Percentiles rank a stretch among this genome's conserved stretches.
Evolutionary conservation across 2,888 invertebrate genomes (phyloP).

Genomic region (Anoplius nigerrimus): DNA sequence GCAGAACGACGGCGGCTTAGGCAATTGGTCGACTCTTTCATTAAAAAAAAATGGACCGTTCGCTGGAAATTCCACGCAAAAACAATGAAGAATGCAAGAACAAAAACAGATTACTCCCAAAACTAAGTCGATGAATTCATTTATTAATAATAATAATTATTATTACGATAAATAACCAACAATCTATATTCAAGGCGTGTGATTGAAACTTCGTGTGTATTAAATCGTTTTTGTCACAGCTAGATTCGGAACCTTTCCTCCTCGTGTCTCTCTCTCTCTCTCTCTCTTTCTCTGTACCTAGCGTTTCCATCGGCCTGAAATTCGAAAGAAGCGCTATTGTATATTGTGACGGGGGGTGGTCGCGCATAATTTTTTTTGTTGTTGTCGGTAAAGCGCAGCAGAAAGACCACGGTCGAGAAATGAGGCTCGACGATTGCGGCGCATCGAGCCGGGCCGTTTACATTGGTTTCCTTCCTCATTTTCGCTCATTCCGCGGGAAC

Average conservation of each 20-base stretch:
- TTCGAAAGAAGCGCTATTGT: slow-evolving; percentile 46
- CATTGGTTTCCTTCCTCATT: neutral
- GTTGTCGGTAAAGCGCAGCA: neutral
- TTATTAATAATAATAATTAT: slow-evolving; percentile 63
- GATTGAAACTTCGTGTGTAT: slow-evolving; percentile 45
- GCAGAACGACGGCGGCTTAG: too few species aligned
- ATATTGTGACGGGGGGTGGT: slow-evolving; percentile 15
- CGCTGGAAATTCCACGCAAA: too few species aligned
- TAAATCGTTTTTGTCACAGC: slow-evolving; percentile 33
- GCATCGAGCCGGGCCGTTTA: slow-evolving; percentile 33
- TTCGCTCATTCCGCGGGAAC: slow-evolving; percentile 1
- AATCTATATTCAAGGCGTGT: slow-evolving; percentile 62
- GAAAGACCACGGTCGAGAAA: neutral
- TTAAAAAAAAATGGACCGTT: too few species aligned
- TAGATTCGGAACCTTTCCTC: slow-evolving; percentile 32
- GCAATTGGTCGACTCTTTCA: too few species aligned
- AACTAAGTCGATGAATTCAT: slow-evolving; percentile 54
- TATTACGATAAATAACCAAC: slow-evolving; percentile 66
- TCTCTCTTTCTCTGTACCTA: slow-evolving; percentile 30
- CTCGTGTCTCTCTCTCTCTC: slow-evolving; percentile 27
- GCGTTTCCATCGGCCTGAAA: slow-evolving; percentile 47
- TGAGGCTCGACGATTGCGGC: slow-evolving; percentile 13
- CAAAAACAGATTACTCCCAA: slow-evolving; percentile 21
- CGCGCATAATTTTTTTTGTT: slow-evolving; percentile 5
- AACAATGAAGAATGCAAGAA: neutral